Base-by-base conservation (phyloP, 2,888 invertebrate genomes). In the Dione vanillae region DNA sequence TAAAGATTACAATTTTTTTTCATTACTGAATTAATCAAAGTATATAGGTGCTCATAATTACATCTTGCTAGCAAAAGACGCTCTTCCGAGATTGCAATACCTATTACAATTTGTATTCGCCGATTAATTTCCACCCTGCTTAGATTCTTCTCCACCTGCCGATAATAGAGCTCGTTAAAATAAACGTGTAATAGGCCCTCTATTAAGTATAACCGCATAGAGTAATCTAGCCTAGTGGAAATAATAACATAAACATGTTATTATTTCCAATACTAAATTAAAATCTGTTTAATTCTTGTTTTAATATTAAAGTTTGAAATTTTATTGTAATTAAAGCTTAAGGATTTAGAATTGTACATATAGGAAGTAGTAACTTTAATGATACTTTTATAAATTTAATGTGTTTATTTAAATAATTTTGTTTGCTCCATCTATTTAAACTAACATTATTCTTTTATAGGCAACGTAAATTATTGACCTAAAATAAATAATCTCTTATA, bases 51-150 rank as follows among this genome's bases (percentile, higher is more conserved):
- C 16, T 35, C 70, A 73, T 78, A 79, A 79, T 78, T 79, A 75
- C 74, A 69, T 77, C 70, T 74, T 67, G 67, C 69, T 67, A 58
- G 74, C 70, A 70, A 71, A 59, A 62, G 71, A 75, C 71, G 69
- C 77, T 73, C n/a, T 43, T 61, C 43, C 9, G 68, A 75, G 74
- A 79, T 78, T 79, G 77, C 77, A 74, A 69, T 74, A n/a, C n/a
- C n/a, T n/a, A 75, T 78, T 77, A 78, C 77, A 73, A 76, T 75
- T 74, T 74, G 77, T 78, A 74, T 75, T 72, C 74, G 65, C 70
- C 74, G 77, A 77, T 78, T 76, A 77, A 71, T 75, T 73, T 70
- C 64, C 69, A 70, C 65, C 65, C 73, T 45, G 72, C 71, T 75
- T 75, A 69, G 74, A 78, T 77, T 77, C 73, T 68, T 74, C 67